Percentiles rank a stretch among this genome's conserved stretches.
Evolutionary conservation across 2,797 vertebrate species (phyloP).

Genomic region (Enteromius afrohamiltoni): DNA sequence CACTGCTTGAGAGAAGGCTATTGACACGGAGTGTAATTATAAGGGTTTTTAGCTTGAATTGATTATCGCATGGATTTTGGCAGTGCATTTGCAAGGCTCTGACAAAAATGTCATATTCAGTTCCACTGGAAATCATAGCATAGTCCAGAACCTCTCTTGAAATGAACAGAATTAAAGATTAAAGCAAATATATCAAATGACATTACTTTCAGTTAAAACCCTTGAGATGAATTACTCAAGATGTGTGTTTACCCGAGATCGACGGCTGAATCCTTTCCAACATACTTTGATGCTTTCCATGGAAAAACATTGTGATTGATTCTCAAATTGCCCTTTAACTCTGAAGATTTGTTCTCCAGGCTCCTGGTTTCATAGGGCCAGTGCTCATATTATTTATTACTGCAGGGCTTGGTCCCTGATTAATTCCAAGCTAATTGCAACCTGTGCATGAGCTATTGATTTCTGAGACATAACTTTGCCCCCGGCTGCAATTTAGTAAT

Average conservation of each 20-base stretch:
- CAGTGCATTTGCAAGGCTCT: slow-evolving; percentile 40
- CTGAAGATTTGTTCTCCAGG: slow-evolving; percentile 59
- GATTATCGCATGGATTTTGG: slow-evolving; percentile 51
- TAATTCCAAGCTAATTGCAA: slow-evolving; percentile 76
- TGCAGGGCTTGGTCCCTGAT: slow-evolving; percentile 66
- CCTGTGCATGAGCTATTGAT: slow-evolving; percentile 69
- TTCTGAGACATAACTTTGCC: slow-evolving; percentile 65
- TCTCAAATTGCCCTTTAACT: slow-evolving; percentile 54
- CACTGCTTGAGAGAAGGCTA: slow-evolving; percentile 14
- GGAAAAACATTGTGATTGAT: slow-evolving; percentile 75
- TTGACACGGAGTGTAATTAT: slow-evolving; percentile 47
- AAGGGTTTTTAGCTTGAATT: slow-evolving; percentile 47
- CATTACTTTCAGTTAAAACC: slow-evolving; percentile 62
- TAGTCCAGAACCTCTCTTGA: slow-evolving; percentile 37
- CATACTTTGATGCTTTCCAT: slow-evolving; percentile 68
- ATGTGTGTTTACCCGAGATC: slow-evolving; percentile 66
- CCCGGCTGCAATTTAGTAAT: slow-evolving; percentile 70
- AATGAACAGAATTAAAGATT: slow-evolving; percentile 23
- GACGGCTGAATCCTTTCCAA: slow-evolving; percentile 62
- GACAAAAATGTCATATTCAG: slow-evolving; percentile 43
- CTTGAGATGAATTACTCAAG: slow-evolving; percentile 71
- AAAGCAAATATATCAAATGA: slow-evolving; percentile 55
- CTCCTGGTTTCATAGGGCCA: slow-evolving; percentile 28
- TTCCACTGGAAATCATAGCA: slow-evolving; percentile 46
- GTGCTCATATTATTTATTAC: slow-evolving; percentile 70